Base-by-base conservation (phyloP, 2,888 invertebrate species). In the Bellardia bayeri region DNA sequence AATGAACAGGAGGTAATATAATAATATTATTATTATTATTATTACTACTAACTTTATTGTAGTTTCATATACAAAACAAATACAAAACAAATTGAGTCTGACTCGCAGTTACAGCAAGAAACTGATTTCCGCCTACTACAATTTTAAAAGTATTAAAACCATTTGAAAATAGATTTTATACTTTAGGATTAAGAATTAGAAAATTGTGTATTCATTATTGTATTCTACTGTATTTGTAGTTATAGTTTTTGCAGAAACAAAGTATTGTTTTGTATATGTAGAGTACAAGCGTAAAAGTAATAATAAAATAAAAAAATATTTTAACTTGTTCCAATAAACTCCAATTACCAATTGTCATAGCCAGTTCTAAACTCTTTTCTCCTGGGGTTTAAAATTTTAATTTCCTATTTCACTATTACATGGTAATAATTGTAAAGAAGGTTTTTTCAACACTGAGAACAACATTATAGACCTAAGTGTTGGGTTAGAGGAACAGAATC, bases 1-100 rank as follows among this genome's bases (percentile, higher is more conserved):
- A 63, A 91, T 91, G 89, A 78, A 75, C 75, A 75, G 54, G 54
- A 74, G 58, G 66, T 68, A 42, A 40, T 54, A 74, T 51, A 64
- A 30, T 81, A 63, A 42, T 37, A 80, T 61, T 49, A 63, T 51
- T 49, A 71, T 69, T 69, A n/a, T n/a, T n/a, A 11, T 71, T 40
- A 23, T 23, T 71, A 8, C 16, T 40, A 7, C 3, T 56, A 2
- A 2, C 37, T 1, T 11, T 56, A 9, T 56, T 71, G n/a, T 33
- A 40, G 14, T 64, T 64, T 2, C n/a, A 13, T 58, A 58, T 6
- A 56, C 3, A 23, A 51, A 13, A 13, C 51, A 51, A 3, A 51
- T 51, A 51, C 13, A n/a, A 23, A 61, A 61, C 13, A 30, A 33
- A 61, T 33, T 11, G 23, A 16, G n/a, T 7, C 8, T 1, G 9